A percentile compares a stretch with the other conserved stretches of the same genome.
Evolutionary conservation across 2,888 invertebrate species (phyloP).

Genomic region (Diaprepes abbreviatus): DNA sequence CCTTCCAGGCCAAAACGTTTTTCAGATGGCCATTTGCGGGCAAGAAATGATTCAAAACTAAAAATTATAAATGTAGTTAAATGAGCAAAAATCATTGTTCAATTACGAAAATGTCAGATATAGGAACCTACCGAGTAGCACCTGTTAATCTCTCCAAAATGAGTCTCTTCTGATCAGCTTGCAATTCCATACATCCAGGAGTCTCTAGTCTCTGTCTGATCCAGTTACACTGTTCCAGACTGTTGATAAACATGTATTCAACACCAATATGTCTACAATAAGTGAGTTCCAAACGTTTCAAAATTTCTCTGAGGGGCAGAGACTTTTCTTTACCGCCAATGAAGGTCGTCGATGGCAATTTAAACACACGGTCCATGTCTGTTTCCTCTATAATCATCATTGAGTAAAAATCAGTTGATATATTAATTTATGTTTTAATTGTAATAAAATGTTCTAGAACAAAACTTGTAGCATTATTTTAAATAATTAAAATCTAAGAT

Average conservation of each 20-base stretch:
- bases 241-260: constrained; percentile 99
- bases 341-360: constrained; percentile 96
- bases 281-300: constrained; percentile 90
- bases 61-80: too few species aligned
- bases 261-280: constrained; percentile 99
- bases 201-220: constrained; percentile 96
- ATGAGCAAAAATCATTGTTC: too few species aligned
- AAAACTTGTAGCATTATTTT: too few species aligned
- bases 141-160: constrained; percentile 95
- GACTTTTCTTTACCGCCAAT: constrained; percentile 94
- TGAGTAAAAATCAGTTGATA: too few species aligned
- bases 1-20: constrained; percentile 99
- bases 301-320: constrained; percentile 93
- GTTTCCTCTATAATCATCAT: constrained; percentile 85
- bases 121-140: constrained; percentile 84
- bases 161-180: constrained; percentile 90
- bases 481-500: too few species aligned
- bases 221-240: constrained; percentile 99
- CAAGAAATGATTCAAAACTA: constrained; percentile 98
- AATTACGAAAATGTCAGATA: too few species aligned
- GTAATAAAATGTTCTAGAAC: too few species aligned
- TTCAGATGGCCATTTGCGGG: constrained; percentile 98
- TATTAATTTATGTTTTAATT: too few species aligned
- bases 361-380: constrained; percentile 97
- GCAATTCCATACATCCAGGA: constrained; percentile 88